Conservation (phyloP, 1,140 invertebrate species). For the Tenebrio molitor region DNA sequence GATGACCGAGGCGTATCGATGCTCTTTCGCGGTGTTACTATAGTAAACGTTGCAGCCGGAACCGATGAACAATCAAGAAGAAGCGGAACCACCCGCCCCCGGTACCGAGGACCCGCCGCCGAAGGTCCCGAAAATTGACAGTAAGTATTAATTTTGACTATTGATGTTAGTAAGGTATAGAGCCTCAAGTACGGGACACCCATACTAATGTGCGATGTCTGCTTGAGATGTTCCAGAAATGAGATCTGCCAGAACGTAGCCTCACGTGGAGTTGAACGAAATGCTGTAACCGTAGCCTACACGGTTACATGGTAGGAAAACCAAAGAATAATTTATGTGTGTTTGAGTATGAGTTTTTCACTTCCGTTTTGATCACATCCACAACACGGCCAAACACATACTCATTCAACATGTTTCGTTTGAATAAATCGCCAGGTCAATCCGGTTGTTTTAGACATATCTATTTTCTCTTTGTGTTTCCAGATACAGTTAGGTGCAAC, state of each 20-base stretch:
- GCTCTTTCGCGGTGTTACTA: no score
- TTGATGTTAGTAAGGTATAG: conserved; percentile 52
- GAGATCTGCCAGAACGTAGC: conserved; percentile 61
- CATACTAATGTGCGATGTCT: conserved; percentile 65
- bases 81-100: conserved; percentile 61
- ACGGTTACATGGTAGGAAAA: conserved; percentile 65
- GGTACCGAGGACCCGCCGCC: conserved; percentile 62
- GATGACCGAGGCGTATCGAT: neutral
- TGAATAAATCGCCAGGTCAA: conserved; percentile 36
- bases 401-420: conserved; percentile 48
- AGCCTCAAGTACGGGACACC: conserved; percentile 54
- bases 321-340: conserved; percentile 50
- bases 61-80: conserved; percentile 22
- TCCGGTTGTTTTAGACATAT: conserved; percentile 62
- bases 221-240: conserved; percentile 67
- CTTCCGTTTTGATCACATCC: neutral
- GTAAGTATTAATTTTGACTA: conserved; percentile 57
- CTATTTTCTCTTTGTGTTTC: conserved; percentile 67
- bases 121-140: conserved; percentile 54
- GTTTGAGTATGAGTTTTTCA: conserved; percentile 55
- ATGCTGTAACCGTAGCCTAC: conserved; percentile 63
- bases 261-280: conserved; percentile 58
- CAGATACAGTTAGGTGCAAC: conserved; percentile 63
- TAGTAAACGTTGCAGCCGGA: conserved; percentile 8
- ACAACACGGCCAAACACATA: conserved; percentile 48